Conservation (phyloP, 2,113 vertebrate species). For the Tenebrosternarchus preto region DNA sequence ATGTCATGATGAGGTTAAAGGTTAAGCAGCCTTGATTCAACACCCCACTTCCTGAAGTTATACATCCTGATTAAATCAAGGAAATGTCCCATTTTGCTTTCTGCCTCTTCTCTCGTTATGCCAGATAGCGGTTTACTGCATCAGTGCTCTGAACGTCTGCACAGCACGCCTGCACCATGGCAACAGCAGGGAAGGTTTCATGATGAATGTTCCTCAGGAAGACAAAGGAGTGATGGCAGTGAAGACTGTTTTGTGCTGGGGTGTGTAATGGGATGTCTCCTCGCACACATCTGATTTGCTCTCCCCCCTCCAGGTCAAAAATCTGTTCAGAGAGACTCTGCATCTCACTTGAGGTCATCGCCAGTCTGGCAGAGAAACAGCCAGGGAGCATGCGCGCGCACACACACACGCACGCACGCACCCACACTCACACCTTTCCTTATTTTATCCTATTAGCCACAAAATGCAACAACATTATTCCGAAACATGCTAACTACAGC, state of each 20-base stretch:
- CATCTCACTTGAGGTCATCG: conserved; percentile 17
- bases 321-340: conserved; percentile 33
- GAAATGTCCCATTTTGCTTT: no score
- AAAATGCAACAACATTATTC: background rate
- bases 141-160: no score
- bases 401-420: background rate
- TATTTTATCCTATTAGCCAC: background rate
- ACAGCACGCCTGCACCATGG: no score
- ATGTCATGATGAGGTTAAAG: no score
- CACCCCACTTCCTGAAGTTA: no score
- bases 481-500: no score
- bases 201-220: background rate
- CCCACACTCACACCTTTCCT: background rate
- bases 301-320: conserved; percentile 39
- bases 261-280: background rate
- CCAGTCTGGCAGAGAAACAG: background rate
- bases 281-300: background rate
- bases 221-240: background rate
- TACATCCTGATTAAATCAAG: no score
- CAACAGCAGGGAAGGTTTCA: background rate
- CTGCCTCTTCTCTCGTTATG: no score
- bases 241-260: background rate
- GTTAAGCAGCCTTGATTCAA: no score
- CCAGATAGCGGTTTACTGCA: no score
- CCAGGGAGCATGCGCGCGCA: background rate